Evolutionary conservation across 2,888 invertebrate genomes (phyloP).

Genomic region (Octonoba sinensis): DNA sequence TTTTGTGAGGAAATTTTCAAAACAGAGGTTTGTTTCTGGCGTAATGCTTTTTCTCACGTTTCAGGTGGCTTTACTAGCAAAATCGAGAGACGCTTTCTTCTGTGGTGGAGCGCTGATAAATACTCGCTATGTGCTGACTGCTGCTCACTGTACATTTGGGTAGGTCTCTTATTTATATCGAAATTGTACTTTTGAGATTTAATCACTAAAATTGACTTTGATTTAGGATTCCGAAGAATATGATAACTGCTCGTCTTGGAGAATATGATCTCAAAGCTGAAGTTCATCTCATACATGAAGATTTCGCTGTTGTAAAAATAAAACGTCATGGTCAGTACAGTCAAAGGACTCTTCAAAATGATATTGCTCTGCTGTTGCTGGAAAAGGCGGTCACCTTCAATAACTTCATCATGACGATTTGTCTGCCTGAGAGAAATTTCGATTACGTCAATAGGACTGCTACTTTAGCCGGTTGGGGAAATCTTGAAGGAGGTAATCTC

Average conservation of each 20-base stretch:
- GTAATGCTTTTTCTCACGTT: conserved; percentile 1
- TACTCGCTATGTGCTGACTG: conserved; percentile 74
- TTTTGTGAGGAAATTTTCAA: no score
- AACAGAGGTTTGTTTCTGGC: background rate
- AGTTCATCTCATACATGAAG: conserved; percentile 20
- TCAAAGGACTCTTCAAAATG: conserved; percentile 53
- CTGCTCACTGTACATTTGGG: conserved; percentile 93
- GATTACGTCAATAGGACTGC: conserved; percentile 68
- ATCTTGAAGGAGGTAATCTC: conserved; percentile 65
- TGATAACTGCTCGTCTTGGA: conserved; percentile 42
- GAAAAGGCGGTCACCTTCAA: conserved; percentile 82
- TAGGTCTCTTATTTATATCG: conserved; percentile 73
- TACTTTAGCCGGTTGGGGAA: conserved; percentile 87
- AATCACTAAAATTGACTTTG: background rate
- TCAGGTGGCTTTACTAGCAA: conserved; percentile 45
- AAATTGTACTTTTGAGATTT: background rate
- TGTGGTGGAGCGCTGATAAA: conserved; percentile 88
- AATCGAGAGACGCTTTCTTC: conserved; percentile 78
- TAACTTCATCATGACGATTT: conserved; percentile 69
- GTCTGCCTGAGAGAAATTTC: conserved; percentile 69
- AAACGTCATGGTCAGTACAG: conserved; percentile 52
- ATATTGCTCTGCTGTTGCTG: conserved; percentile 84
- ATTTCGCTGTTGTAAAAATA: conserved; percentile 32
- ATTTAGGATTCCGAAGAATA: conserved; percentile 9
- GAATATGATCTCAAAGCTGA: conserved; percentile 46